A percentile compares a stretch with the other conserved stretches of the same genome.
These are phyloP conservation scores for Anseranas semipalmata DNA, from an alignment of 2,113 vertebrate genomes.

Conservation along the genomic window DNA sequence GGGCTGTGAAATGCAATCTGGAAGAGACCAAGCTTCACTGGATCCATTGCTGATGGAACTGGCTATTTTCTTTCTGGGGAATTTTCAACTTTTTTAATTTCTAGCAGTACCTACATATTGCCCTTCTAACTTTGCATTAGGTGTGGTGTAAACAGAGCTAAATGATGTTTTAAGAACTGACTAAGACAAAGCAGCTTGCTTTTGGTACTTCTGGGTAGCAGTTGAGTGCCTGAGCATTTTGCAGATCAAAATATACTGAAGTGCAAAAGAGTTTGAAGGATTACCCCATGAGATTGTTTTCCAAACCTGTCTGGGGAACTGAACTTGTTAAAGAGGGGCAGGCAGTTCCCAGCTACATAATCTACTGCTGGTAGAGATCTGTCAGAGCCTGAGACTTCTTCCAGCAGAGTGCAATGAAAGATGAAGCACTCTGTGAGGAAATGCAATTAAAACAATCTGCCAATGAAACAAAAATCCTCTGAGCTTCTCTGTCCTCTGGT, in stretches of 20 bases:
- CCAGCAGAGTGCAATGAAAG: neutral
- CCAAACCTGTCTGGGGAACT: neutral
- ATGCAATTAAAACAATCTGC: conserved; percentile 44
- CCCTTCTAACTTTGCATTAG: neutral
- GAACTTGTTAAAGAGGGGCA: neutral
- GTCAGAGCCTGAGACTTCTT: neutral
- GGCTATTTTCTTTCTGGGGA: neutral
- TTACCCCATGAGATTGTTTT: neutral
- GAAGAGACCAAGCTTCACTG: accelerated
- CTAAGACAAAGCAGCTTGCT: neutral
- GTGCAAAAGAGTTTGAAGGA: neutral
- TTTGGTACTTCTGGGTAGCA: neutral
- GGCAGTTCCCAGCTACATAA: neutral
- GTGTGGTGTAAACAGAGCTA: neutral
- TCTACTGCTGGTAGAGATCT: neutral
- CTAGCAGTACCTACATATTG: neutral
- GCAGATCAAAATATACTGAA: neutral
- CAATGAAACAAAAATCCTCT: conserved; percentile 18
- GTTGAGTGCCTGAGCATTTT: neutral
- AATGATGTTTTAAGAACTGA: neutral
- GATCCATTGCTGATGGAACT: neutral
- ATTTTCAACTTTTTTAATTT: neutral
- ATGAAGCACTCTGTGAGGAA: conserved; percentile 1
- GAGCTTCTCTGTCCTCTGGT: neutral
- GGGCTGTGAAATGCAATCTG: neutral